Evolutionary conservation across 2,113 vertebrate genomes (phyloP).

Genomic region (Siphamia tubifer): DNA sequence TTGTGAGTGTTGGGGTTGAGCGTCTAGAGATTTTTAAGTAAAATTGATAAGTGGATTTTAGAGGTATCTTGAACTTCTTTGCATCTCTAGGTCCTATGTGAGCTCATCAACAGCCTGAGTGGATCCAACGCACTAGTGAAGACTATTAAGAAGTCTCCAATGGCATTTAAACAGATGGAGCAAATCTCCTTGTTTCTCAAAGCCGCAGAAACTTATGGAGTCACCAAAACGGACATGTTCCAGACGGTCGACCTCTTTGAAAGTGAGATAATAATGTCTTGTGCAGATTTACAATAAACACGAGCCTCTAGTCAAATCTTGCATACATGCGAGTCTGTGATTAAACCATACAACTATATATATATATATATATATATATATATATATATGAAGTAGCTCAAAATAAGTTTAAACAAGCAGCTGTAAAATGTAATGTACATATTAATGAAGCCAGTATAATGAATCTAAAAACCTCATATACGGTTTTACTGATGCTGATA

Average conservation of each 20-base stretch:
- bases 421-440: too few species aligned
- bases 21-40: not conserved
- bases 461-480: too few species aligned
- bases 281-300: not conserved
- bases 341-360: too few species aligned
- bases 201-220: slow-evolving; percentile 88
- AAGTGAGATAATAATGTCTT: slow-evolving; percentile 69
- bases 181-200: slow-evolving; percentile 92
- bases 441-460: too few species aligned
- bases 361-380: too few species aligned
- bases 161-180: slow-evolving; percentile 99
- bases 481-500: too few species aligned
- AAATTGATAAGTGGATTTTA: not conserved
- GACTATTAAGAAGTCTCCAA: slow-evolving; percentile 81
- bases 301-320: too few species aligned
- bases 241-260: slow-evolving; percentile 97
- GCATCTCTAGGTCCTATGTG: slow-evolving; percentile 83
- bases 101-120: slow-evolving; percentile 91
- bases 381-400: too few species aligned
- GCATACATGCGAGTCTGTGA: too few species aligned
- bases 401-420: too few species aligned
- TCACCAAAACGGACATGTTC: slow-evolving; percentile 92
- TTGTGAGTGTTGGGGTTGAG: slow-evolving; percentile 80
- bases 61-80: not conserved
- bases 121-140: slow-evolving; percentile 82